Conservation (phyloP, 2,113 vertebrate species). For the Onychostruthus taczanowskii region DNA sequence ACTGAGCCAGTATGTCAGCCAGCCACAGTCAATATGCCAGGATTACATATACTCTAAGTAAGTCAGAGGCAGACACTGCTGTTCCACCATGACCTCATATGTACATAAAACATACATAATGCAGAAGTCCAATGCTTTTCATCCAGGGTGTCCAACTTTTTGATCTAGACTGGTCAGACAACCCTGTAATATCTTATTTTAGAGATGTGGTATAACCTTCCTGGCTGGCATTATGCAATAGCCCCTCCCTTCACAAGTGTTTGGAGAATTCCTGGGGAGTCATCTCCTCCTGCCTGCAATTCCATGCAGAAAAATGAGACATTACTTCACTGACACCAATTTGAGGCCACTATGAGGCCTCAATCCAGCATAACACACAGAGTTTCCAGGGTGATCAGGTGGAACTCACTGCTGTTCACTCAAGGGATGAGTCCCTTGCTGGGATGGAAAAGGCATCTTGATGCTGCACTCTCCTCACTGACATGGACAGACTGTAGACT, state of each 20-base stretch:
- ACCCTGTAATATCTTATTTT: conserved; percentile 22
- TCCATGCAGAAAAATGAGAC: neutral
- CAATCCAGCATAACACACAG: neutral
- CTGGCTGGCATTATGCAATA: conserved; percentile 5
- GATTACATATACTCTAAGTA: neutral
- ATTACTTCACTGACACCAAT: conserved; percentile 21
- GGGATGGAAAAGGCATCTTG: neutral
- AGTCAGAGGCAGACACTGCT: neutral
- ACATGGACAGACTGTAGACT: neutral
- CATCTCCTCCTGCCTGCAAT: neutral
- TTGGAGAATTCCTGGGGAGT: neutral
- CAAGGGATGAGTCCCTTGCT: neutral
- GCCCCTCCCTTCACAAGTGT: neutral
- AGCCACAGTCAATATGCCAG: neutral
- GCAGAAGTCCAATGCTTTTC: neutral
- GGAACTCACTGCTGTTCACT: neutral
- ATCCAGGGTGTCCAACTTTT: neutral
- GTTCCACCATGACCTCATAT: neutral
- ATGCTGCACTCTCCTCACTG: accelerated
- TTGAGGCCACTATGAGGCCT: neutral
- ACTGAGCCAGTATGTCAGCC: neutral
- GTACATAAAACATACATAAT: neutral
- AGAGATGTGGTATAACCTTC: neutral
- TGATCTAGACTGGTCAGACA: conserved; percentile 3
- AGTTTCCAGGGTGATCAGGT: neutral